These are phyloP conservation scores for Alethe castanea DNA, from an alignment of 2,113 vertebrate genomes.

Conservation along the genomic window DNA sequence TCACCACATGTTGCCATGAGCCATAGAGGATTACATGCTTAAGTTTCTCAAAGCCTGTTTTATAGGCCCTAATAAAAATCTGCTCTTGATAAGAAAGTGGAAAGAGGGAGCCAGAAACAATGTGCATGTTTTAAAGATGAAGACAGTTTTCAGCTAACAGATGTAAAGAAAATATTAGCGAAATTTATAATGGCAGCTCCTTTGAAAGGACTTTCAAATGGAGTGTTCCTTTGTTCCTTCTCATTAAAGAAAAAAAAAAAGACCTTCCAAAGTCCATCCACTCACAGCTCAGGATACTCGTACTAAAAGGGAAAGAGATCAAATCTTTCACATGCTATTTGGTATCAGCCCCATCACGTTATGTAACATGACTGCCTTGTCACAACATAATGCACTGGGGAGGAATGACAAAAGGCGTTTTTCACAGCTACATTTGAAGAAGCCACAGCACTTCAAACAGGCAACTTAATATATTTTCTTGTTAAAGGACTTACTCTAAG, in stretches of 20 bases:
- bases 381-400: slow-evolving; percentile 30
- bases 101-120: not conserved
- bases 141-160: not conserved
- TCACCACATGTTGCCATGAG: not conserved
- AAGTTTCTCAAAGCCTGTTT: not conserved
- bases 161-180: not conserved
- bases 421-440: slow-evolving; percentile 28
- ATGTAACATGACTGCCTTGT: slow-evolving; percentile 39
- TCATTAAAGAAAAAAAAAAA: not conserved
- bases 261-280: not conserved
- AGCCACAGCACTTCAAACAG: slow-evolving; percentile 1
- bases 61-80: not conserved
- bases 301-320: not conserved
- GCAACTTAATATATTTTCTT: slow-evolving; percentile 5
- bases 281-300: not conserved
- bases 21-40: not conserved
- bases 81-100: not conserved
- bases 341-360: slow-evolving; percentile 28
- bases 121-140: not conserved
- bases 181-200: not conserved
- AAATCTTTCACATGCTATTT: slow-evolving; percentile 44
- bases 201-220: not conserved
- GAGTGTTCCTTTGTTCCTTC: not conserved
- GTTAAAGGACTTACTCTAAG: not conserved
- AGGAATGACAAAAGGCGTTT: slow-evolving; percentile 54